Evolutionary conservation across 1,140 invertebrate genomes (phyloP).

Genomic region (Psilanteris sp.): DNA sequence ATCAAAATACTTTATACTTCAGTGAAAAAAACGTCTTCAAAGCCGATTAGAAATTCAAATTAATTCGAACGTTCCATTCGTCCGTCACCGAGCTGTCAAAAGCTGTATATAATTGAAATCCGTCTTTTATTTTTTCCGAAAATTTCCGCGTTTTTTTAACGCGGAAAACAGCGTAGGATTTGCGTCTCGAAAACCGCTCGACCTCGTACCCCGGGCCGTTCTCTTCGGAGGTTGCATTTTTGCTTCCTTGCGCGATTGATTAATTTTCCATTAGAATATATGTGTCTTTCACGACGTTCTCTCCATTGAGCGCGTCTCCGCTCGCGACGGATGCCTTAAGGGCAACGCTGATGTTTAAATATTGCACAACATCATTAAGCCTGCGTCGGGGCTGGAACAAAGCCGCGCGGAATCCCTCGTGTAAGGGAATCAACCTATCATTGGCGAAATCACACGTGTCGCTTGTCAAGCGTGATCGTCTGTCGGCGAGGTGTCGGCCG

Average conservation of each 20-base stretch:
- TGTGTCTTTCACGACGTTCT: slow-evolving; percentile 51
- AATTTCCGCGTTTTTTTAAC: too few relatives aligned
- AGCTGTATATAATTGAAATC: too few relatives aligned
- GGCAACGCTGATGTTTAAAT: slow-evolving; percentile 66
- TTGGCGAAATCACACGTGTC: slow-evolving; percentile 68
- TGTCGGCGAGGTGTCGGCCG: slow-evolving; percentile 46
- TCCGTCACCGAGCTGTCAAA: too few relatives aligned
- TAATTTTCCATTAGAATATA: slow-evolving; percentile 57
- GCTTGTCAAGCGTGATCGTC: slow-evolving; percentile 65
- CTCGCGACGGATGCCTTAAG: slow-evolving; percentile 50
- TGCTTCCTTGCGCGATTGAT: slow-evolving; percentile 41
- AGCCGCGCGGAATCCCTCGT: slow-evolving; percentile 57
- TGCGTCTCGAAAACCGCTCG: too few relatives aligned
- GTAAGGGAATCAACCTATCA: slow-evolving; percentile 63
- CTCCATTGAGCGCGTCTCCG: slow-evolving; percentile 39
- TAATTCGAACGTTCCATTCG: too few relatives aligned
- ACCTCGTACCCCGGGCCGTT: slow-evolving; percentile 13
- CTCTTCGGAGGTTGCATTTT: slow-evolving; percentile 24
- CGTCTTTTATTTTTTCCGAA: too few relatives aligned
- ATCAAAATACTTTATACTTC: too few relatives aligned
- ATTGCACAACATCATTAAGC: slow-evolving; percentile 67
- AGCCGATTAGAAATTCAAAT: too few relatives aligned
- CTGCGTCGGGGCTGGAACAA: slow-evolving; percentile 60
- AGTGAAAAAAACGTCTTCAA: too few relatives aligned
- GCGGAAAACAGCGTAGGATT: too few relatives aligned